phyloP scores from a whole-genome alignment of 2,797 vertebrate genomes.

The Pteropus rufus region DNA sequence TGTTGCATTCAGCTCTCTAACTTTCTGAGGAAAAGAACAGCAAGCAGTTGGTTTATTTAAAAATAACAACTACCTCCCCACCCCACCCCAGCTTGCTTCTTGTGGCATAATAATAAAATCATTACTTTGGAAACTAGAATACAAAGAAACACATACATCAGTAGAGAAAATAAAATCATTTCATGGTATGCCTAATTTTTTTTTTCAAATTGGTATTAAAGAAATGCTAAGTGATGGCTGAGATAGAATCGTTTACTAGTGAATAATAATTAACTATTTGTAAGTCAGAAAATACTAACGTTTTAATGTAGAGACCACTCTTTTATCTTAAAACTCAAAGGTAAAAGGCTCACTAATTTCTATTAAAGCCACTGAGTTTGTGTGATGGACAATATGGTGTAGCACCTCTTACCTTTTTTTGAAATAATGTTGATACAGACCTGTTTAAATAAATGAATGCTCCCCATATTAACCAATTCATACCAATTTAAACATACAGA shows the following conservation, averaged over 20 bases:
- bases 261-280: background rate
- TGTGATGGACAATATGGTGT: background rate
- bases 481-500: background rate
- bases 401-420: background rate
- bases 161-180: background rate
- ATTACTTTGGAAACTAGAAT: background rate
- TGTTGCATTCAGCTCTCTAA: background rate
- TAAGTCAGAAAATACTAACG: background rate
- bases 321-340: constrained; percentile 13
- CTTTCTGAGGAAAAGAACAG: background rate
- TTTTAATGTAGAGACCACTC: background rate
- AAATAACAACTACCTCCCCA: background rate
- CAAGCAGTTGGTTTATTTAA: background rate
- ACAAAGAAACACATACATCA: background rate
- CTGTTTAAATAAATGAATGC: background rate
- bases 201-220: background rate
- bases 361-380: background rate
- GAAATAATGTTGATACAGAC: background rate
- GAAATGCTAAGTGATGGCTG: background rate
- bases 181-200: background rate
- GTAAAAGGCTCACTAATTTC: background rate
- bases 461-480: background rate
- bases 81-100: background rate
- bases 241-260: background rate
- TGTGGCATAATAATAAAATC: background rate